phyloP scores from a whole-genome alignment of 2,797 vertebrate species.

The Fringilla coelebs region DNA sequence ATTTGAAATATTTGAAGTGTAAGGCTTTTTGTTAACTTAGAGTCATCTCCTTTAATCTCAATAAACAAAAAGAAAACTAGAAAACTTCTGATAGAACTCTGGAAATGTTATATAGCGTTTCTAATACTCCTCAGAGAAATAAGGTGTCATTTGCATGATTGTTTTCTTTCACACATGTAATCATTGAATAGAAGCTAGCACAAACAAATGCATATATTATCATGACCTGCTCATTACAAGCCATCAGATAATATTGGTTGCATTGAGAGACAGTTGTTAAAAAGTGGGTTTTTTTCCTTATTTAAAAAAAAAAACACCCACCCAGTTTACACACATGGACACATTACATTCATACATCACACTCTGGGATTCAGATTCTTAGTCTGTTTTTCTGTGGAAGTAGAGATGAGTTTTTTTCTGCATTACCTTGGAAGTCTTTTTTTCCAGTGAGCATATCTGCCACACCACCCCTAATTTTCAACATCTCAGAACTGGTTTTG shows the following conservation, averaged over 20 bases:
- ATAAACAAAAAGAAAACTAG: neutral
- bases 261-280: neutral
- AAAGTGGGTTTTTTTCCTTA: neutral
- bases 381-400: neutral
- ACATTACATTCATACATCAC: neutral
- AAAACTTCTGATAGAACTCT: neutral
- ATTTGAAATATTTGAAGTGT: neutral
- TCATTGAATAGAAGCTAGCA: neutral
- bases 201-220: neutral
- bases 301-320: neutral
- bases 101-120: neutral
- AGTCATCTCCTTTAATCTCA: neutral
- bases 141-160: neutral
- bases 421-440: neutral
- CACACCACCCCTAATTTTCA: neutral
- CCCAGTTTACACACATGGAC: neutral
- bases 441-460: neutral
- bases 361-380: neutral
- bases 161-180: neutral
- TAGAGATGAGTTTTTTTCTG: neutral
- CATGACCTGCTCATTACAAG: neutral
- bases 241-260: neutral
- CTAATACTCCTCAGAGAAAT: neutral
- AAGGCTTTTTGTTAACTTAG: neutral
- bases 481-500: neutral